These are phyloP conservation scores for Muricea muricata DNA, from an alignment of 92 coral and sea anemone species.

Conservation along the genomic window DNA sequence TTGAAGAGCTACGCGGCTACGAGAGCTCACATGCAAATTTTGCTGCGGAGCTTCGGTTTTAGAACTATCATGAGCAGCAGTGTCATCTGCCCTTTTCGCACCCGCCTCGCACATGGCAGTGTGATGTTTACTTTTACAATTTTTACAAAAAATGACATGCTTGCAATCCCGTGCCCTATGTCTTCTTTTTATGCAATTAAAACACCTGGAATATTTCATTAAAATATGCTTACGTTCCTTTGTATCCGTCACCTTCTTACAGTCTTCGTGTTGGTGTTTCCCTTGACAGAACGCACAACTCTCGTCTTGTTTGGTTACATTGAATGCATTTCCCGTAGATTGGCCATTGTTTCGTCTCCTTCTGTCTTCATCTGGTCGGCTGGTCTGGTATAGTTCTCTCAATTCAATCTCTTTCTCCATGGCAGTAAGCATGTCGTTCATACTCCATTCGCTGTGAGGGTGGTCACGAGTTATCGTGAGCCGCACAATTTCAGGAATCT, in stretches of 20 bases:
- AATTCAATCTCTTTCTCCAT: constrained; percentile 28
- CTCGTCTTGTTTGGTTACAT: not conserved
- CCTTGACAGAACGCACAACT: constrained; percentile 47
- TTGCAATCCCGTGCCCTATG: constrained; percentile 38
- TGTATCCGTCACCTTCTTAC: not conserved
- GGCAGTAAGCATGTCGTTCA: constrained; percentile 22
- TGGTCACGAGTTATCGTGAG: constrained; percentile 58
- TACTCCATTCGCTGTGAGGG: constrained; percentile 43
- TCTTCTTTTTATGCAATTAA: constrained; percentile 42
- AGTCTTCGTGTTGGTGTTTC: constrained; percentile 40
- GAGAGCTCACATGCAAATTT: constrained; percentile 13
- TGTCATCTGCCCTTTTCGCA: not conserved
- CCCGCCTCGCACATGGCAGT: constrained; percentile 32
- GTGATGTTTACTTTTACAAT: constrained; percentile 50
- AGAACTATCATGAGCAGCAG: constrained; percentile 8
- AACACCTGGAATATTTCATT: constrained; percentile 49
- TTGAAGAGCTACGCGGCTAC: constrained; percentile 3
- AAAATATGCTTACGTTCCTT: constrained; percentile 36
- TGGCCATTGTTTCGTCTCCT: not conserved
- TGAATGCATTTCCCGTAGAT: not conserved
- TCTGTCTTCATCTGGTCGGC: too few relatives aligned
- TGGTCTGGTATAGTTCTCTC: constrained; percentile 35
- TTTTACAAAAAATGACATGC: constrained; percentile 9
- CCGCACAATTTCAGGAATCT: constrained; percentile 43
- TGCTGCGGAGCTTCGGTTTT: constrained; percentile 28